Evolutionary conservation across 2,797 vertebrate genomes (phyloP).

Genomic region (Anas flavirostris): DNA sequence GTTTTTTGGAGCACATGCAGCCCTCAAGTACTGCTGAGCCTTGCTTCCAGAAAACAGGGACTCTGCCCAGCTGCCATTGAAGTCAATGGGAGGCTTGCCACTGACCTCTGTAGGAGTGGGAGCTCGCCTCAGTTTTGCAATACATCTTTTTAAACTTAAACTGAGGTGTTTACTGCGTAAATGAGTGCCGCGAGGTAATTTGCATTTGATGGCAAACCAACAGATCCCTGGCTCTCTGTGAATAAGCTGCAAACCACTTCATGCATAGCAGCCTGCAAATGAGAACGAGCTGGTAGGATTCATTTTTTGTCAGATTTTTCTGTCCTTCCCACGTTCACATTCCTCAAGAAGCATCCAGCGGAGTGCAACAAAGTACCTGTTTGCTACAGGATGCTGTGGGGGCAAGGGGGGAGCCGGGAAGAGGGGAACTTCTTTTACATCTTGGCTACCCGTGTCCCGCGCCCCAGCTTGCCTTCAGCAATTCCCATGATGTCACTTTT

Average conservation of each 20-base stretch:
- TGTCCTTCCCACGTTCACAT: neutral
- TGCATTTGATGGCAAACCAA: conserved; percentile 25
- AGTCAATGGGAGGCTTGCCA: conserved; percentile 24
- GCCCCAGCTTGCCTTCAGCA: neutral
- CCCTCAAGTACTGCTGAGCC: neutral
- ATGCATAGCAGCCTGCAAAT: neutral
- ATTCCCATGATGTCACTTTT: conserved; percentile 66
- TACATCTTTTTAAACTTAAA: conserved; percentile 25
- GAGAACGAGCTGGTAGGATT: neutral
- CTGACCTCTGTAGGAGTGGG: neutral
- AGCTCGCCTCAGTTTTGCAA: neutral
- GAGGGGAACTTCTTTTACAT: neutral
- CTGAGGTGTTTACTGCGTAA: neutral
- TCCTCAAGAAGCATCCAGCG: neutral
- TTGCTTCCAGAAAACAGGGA: neutral
- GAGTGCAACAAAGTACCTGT: conserved; percentile 49
- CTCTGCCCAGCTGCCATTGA: neutral
- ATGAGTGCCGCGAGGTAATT: neutral
- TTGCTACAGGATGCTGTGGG: neutral
- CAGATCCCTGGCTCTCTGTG: conserved; percentile 16
- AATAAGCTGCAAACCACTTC: conserved; percentile 20
- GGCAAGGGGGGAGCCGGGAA: neutral
- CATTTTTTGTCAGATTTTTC: neutral
- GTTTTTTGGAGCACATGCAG: neutral
- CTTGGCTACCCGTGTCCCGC: neutral